Evolutionary conservation across 2,113 vertebrate genomes (phyloP), one percentile per base, ranked within the genome.

Genomic region (Acrocephalus kingi): DNA sequence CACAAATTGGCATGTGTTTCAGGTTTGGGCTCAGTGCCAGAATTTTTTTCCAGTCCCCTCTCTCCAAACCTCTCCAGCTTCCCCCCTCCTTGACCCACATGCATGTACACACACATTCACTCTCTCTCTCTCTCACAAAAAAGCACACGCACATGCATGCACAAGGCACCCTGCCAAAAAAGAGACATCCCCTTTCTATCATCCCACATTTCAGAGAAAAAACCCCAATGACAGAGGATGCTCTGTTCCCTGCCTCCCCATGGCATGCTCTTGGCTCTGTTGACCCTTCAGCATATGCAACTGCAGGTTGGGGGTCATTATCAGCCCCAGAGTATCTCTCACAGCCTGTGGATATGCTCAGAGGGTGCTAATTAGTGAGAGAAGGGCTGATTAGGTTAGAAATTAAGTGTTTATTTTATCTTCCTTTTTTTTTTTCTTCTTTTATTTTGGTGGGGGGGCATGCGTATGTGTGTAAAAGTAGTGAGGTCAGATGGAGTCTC

Each of bases 361-460:
- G 97, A 98, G 95, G 97, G 93, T 96, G 96, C 95, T 97, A 97
- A 98, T 98, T 98, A 98, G 97, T 20, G 72, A 94, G 94, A 97
- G 84, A 95, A 97, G 84, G 94, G 73, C 97, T 98, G 97, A 98
- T 98, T 97, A 97, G 97, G 95, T 97, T 96, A 97, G 97, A 97
- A 98, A 97, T 98, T 93, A 97, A 98, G 96, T 97, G 97, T 97
- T 97, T 97, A 88, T 97, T 97, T 96, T 89, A 16, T 90, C 51
- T 73, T 52, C 58, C 86, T 13, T 31, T 49, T 37, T 28, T 28
- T 30, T 35, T 24, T 4, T 3, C 9, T 7, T 35, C 20, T 21
- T 23, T 7, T 35, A 35, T 11, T 35, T 52, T 37, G 41, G 41
- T 12, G 41, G 37, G 37, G 37, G 37, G 37, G 41, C 15, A 10